Conservation (phyloP, 2,113 vertebrate species). For the Erythrolamprus reginae region DNA sequence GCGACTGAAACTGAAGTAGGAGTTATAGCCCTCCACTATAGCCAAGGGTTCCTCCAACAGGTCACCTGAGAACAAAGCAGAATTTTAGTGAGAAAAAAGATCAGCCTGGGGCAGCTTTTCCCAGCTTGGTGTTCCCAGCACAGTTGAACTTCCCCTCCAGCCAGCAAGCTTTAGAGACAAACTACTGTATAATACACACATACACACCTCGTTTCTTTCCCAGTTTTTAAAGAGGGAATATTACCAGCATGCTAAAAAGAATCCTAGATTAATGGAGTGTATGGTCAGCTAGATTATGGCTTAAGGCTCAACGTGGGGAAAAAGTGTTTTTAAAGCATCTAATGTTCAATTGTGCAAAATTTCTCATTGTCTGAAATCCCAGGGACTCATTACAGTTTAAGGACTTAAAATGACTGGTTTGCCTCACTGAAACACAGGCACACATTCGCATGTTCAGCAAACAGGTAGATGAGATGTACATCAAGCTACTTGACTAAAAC, state of each 20-base stretch:
- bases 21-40: conserved; percentile 83
- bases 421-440: neutral
- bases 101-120: neutral
- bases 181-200: neutral
- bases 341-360: neutral
- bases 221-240: neutral
- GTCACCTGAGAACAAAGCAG: conserved; percentile 68
- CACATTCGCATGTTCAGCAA: neutral
- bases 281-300: neutral
- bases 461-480: neutral
- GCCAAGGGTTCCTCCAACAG: conserved; percentile 79
- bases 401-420: neutral
- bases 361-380: neutral
- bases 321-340: neutral
- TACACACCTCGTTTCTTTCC: neutral
- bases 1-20: conserved; percentile 86
- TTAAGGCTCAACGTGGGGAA: neutral
- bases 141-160: neutral
- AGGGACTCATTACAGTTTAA: neutral
- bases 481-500: neutral
- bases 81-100: neutral
- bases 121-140: neutral
- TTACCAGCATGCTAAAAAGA: neutral
- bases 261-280: neutral
- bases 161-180: neutral